These are phyloP conservation scores for Hypselothyrea guttata DNA, from an alignment of 2,888 invertebrate genomes.

Conservation along the genomic window DNA sequence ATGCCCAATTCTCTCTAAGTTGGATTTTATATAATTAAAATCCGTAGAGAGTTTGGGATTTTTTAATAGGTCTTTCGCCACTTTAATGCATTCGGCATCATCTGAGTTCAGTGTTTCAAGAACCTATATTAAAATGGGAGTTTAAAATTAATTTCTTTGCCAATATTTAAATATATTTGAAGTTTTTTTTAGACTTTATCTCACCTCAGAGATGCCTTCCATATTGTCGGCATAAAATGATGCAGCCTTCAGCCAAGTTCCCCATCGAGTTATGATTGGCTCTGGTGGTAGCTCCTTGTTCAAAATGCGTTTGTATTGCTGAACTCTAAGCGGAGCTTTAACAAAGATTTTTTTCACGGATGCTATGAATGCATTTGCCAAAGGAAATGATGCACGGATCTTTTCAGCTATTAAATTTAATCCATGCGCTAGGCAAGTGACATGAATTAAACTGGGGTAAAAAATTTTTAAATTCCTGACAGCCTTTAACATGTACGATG, in stretches of 20 bases:
- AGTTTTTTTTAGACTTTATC: background rate
- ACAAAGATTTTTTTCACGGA: background rate
- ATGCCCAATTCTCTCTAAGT: background rate
- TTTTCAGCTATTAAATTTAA: background rate
- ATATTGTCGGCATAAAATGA: slow-evolving; percentile 14
- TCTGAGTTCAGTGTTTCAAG: slow-evolving; percentile 6
- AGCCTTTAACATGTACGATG: slow-evolving; percentile 3
- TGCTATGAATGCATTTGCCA: background rate
- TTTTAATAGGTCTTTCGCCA: background rate
- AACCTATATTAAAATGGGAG: slow-evolving; percentile 1
- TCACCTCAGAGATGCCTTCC: slow-evolving; percentile 2
- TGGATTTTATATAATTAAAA: slow-evolving; percentile 2
- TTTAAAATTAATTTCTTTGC: background rate
- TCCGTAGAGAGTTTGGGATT: background rate
- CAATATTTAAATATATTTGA: background rate
- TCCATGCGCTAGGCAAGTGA: background rate
- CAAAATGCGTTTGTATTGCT: slow-evolving; percentile 7
- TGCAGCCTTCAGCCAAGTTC: slow-evolving; percentile 35
- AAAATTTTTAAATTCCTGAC: background rate
- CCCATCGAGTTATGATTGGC: slow-evolving; percentile 31
- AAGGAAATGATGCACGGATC: slow-evolving; percentile 3
- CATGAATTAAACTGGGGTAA: background rate
- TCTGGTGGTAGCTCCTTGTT: slow-evolving; percentile 34
- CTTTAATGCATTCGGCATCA: slow-evolving; percentile 2
- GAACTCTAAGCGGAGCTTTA: slow-evolving; percentile 1